phyloP scores from a whole-genome alignment of 2,888 invertebrate genomes.

The Ophion slaviceki region DNA sequence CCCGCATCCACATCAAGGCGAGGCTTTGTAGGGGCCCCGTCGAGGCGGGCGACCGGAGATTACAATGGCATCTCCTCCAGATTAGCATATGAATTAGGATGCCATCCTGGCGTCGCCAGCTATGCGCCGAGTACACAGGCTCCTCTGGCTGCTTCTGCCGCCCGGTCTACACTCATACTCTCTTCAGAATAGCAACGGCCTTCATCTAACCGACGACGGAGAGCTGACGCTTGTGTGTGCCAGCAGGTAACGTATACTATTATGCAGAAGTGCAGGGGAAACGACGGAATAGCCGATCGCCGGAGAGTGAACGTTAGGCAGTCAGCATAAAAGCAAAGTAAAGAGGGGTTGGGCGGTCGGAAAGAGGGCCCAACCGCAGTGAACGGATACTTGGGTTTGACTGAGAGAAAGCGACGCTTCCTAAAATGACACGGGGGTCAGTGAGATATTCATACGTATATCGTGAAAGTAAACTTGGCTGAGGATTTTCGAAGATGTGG shows the following conservation, averaged over 20 bases:
- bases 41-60: slow-evolving; percentile 82
- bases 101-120: slow-evolving; percentile 68
- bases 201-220: slow-evolving; percentile 53
- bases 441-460: slow-evolving; percentile 48
- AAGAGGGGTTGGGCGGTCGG: slow-evolving; percentile 27
- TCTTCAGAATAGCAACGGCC: slow-evolving; percentile 49
- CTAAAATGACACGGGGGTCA: slow-evolving; percentile 12
- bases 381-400: slow-evolving; percentile 19
- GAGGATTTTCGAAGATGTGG: slow-evolving; percentile 30
- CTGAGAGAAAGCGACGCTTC: slow-evolving; percentile 32
- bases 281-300: slow-evolving; percentile 57
- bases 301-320: slow-evolving; percentile 57
- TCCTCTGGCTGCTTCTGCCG: slow-evolving; percentile 48
- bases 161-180: slow-evolving; percentile 32
- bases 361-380: slow-evolving; percentile 34
- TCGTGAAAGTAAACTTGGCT: slow-evolving; percentile 29
- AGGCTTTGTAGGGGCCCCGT: slow-evolving; percentile 80
- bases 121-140: slow-evolving; percentile 59
- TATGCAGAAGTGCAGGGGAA: slow-evolving; percentile 56
- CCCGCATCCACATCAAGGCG: slow-evolving; percentile 80
- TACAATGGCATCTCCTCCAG: slow-evolving; percentile 83
- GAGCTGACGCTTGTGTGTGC: slow-evolving; percentile 46
- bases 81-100: slow-evolving; percentile 83
- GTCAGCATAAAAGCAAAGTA: slow-evolving; percentile 47
- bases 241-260: slow-evolving; percentile 60